These are phyloP conservation scores for Scolopax bukidnonensis DNA, from an alignment of 2,797 vertebrate species.

Conservation along the genomic window DNA sequence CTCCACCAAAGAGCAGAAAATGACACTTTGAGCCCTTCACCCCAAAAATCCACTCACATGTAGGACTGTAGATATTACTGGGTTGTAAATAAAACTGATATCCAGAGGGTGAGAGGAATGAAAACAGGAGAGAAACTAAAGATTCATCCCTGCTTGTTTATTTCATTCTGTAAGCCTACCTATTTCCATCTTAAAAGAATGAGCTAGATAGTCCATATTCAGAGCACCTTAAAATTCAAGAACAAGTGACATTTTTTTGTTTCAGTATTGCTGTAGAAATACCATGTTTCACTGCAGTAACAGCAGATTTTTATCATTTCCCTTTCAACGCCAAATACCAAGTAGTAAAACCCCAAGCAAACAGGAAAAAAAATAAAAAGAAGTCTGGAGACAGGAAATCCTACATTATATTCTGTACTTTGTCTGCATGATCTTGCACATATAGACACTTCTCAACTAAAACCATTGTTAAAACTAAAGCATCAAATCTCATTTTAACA, in stretches of 20 bases:
- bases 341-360: not conserved
- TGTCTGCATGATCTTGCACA: not conserved
- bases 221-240: not conserved
- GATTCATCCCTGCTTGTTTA: not conserved
- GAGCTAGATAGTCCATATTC: not conserved
- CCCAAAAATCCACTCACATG: not conserved
- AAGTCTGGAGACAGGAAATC: not conserved
- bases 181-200: not conserved
- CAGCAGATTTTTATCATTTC: not conserved
- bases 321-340: not conserved
- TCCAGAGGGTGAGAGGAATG: not conserved
- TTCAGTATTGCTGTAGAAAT: not conserved
- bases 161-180: not conserved
- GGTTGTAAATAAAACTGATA: not conserved
- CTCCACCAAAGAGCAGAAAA: not conserved
- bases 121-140: not conserved
- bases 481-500: conserved; percentile 2
- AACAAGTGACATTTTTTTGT: not conserved
- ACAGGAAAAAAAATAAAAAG: not conserved
- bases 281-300: not conserved
- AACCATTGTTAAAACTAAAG: not conserved
- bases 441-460: not conserved
- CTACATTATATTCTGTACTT: not conserved
- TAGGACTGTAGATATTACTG: not conserved
- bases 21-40: not conserved